phyloP scores from a whole-genome alignment of 1,140 invertebrate species.

The Microplitis mediator region DNA sequence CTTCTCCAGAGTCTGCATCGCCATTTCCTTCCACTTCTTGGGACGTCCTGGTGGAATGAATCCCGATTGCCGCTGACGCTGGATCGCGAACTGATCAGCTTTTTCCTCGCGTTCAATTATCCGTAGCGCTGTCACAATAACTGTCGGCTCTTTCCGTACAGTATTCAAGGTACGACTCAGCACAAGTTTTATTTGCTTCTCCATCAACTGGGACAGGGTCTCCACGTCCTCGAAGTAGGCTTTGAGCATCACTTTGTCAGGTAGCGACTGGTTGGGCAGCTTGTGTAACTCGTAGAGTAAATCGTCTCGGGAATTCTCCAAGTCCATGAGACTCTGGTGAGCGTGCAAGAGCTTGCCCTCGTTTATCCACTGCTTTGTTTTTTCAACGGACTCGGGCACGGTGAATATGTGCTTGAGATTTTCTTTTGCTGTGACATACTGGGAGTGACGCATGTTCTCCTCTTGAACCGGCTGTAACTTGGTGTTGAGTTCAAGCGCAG shows the following conservation, averaged over 20 bases:
- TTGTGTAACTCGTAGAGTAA: slow-evolving; percentile 94
- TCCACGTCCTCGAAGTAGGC: slow-evolving; percentile 97
- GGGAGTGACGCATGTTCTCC: slow-evolving; percentile 91
- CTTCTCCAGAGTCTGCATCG: slow-evolving; percentile 82
- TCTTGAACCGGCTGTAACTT: slow-evolving; percentile 85
- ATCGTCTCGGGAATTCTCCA: slow-evolving; percentile 96
- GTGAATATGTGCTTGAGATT: slow-evolving; percentile 98
- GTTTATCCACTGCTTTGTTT: slow-evolving; percentile 91
- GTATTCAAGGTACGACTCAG: slow-evolving; percentile 90
- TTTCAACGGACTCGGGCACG: slow-evolving; percentile 94
- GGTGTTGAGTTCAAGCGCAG: slow-evolving; percentile 74
- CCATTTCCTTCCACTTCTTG: slow-evolving; percentile 89
- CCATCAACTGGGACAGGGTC: slow-evolving; percentile 85
- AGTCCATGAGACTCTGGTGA: slow-evolving; percentile 92
- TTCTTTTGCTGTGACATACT: slow-evolving; percentile 97
- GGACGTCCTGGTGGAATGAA: slow-evolving; percentile 93
- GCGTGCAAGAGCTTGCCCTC: slow-evolving; percentile 95
- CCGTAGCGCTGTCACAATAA: slow-evolving; percentile 93
- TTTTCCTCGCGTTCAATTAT: slow-evolving; percentile 98
- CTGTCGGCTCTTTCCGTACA: slow-evolving; percentile 91
- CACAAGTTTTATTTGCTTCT: slow-evolving; percentile 90
- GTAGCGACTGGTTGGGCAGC: slow-evolving; percentile 86
- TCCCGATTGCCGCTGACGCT: slow-evolving; percentile 79
- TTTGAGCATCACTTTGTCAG: slow-evolving; percentile 89
- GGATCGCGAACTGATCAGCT: slow-evolving; percentile 78